Evolutionary conservation across 2,888 invertebrate species (phyloP), one percentile per base, ranked within the genome.

Genomic region (Bombylius major): DNA sequence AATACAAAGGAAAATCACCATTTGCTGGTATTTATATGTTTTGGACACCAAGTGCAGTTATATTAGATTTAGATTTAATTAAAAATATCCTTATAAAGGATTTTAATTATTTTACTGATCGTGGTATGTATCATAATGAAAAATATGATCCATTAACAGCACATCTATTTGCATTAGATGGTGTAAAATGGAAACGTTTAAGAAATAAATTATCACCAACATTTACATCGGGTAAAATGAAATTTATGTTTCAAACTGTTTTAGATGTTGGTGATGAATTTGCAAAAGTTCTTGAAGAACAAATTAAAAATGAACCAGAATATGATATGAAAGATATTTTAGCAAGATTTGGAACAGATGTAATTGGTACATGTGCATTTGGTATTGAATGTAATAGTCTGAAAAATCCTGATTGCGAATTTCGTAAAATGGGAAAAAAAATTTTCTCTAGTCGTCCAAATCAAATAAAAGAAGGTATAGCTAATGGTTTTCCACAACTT

Each of bases 301-400:
- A 23, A 23, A 23, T 23, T 23, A 23, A 23, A 23, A 23, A 23
- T 23, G 23, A 23, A 9, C 39, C 39, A 23, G 23, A 23, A 23
- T 23, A 23, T 4, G 77, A 79, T 54, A 57, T 77, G 13, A 72
- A 75, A 54, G 75, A 75, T 13, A 55, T 74, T 1, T 64, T 72
- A 39, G 71, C 72, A 0, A 68, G 73, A 33, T 78, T 69, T 53
- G 76, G 77, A 0, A 75, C 75, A 8, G 78, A 79, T 63, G 75
- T 78, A 0, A 77, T 78, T 56, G 76, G 75, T 14, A 66, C 65
- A 4, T 72, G 75, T 60, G 75, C 70, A 1, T 77, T 77, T 62
- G 77, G 77, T 5, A 66, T 77, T 1, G 69, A 75, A 23, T 70
- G 73, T 59, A 75, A 77, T 56, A 71, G 72, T 47, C 65, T 77